Percentiles rank a stretch among this genome's conserved stretches.
Evolutionary conservation across 1,140 invertebrate species (phyloP).

Genomic region (Drepana arcuata): DNA sequence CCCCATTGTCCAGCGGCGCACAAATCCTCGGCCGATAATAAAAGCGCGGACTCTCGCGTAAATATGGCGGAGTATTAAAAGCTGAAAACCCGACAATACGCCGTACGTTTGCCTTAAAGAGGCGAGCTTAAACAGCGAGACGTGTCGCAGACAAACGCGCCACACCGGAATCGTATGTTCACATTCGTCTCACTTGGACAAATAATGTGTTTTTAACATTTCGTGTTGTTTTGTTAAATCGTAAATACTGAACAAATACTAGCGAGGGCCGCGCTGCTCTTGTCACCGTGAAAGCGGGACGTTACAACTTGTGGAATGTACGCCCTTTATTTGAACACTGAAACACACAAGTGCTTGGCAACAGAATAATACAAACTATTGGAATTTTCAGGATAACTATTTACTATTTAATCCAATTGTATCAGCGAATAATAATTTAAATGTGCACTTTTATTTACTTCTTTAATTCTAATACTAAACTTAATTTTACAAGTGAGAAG

Average conservation of each 20-base stretch:
- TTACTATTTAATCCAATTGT: too few species aligned
- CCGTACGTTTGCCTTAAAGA: constrained; percentile 54
- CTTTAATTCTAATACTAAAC: too few species aligned
- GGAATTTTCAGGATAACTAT: too few species aligned
- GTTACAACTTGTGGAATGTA: constrained; percentile 44
- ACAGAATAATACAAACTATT: too few species aligned
- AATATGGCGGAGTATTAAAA: constrained; percentile 50
- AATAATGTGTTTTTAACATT: constrained; percentile 72
- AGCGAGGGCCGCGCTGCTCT: constrained; percentile 33
- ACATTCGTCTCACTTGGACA: constrained; percentile 66
- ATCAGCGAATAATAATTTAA: too few species aligned
- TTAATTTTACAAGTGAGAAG: too few species aligned
- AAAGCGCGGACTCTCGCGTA: constrained; percentile 3
- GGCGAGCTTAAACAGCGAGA: constrained; percentile 41
- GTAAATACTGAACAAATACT: constrained; percentile 68
- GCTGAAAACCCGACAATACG: constrained; percentile 60
- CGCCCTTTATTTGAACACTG: constrained; percentile 33
- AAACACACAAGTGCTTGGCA: too few species aligned
- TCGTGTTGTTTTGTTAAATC: constrained; percentile 71
- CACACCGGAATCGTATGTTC: constrained; percentile 54
- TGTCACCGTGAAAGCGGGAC: constrained; percentile 48
- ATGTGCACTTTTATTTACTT: too few species aligned
- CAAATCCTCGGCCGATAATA: constrained; percentile 26
- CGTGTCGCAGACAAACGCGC: constrained; percentile 64
- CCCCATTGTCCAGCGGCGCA: constrained; percentile 30